phyloP scores from a whole-genome alignment of 2,888 invertebrate genomes.

The Leuctra nigra region DNA sequence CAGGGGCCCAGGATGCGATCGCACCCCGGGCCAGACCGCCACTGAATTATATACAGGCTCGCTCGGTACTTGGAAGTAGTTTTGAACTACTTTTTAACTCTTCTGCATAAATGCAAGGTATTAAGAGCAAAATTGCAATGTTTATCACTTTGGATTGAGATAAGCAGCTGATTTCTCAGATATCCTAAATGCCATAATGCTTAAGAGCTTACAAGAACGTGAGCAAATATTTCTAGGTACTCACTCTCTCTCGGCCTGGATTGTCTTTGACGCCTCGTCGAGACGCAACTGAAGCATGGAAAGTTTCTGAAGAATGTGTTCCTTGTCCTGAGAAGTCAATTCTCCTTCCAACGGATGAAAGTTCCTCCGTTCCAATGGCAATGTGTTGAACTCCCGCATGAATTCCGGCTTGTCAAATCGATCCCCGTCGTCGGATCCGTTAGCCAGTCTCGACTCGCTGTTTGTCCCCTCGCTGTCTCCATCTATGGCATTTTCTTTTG shows the following conservation, averaged over 20 bases:
- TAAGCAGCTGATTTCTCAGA: too few species aligned
- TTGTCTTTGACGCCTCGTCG: slow-evolving; percentile 66
- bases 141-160: too few species aligned
- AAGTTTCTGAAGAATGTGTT: slow-evolving; percentile 54
- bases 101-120: too few species aligned
- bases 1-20: too few species aligned
- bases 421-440: slow-evolving; percentile 20
- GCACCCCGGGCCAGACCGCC: too few species aligned
- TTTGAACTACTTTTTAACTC: too few species aligned
- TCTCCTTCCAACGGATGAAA: slow-evolving; percentile 40
- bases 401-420: neutral
- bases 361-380: slow-evolving; percentile 21
- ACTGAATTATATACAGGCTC: too few species aligned
- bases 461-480: slow-evolving; percentile 35
- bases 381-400: slow-evolving; percentile 26
- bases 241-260: slow-evolving; percentile 68
- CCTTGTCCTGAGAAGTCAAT: slow-evolving; percentile 43
- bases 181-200: too few species aligned
- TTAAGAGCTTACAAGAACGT: too few species aligned
- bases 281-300: slow-evolving; percentile 60
- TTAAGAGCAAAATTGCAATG: too few species aligned
- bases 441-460: slow-evolving; percentile 24
- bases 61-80: too few species aligned
- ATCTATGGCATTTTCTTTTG: slow-evolving; percentile 37
- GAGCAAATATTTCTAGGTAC: too few species aligned